These are phyloP conservation scores for Falcaria lacertinaria DNA, from an alignment of 2,888 invertebrate species.

Conservation along the genomic window DNA sequence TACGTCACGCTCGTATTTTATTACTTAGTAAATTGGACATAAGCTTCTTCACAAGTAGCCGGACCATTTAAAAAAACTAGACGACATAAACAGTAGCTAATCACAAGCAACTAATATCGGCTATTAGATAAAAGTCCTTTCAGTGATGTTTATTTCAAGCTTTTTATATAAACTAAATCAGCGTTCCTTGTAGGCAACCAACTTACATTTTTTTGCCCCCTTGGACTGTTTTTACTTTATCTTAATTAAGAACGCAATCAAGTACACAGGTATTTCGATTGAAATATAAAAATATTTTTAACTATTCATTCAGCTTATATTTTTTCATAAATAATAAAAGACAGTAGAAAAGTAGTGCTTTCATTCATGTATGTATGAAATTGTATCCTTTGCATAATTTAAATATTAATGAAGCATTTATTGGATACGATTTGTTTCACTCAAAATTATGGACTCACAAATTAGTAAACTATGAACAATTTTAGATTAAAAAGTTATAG, in stretches of 20 bases:
- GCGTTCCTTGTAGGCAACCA: too few relatives aligned
- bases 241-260: neutral
- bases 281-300: neutral
- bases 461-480: slow-evolving; percentile 1
- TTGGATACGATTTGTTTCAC: slow-evolving; percentile 14
- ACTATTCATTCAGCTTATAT: neutral
- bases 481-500: slow-evolving; percentile 5
- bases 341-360: slow-evolving; percentile 20
- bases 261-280: neutral
- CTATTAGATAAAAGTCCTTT: too few relatives aligned
- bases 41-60: too few relatives aligned
- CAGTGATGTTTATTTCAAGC: too few relatives aligned
- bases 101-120: too few relatives aligned
- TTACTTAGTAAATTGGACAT: too few relatives aligned
- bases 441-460: slow-evolving; percentile 14
- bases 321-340: slow-evolving; percentile 13
- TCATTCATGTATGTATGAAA: slow-evolving; percentile 2
- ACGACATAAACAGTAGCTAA: too few relatives aligned
- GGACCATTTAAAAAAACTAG: too few relatives aligned
- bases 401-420: slow-evolving; percentile 28
- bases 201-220: slow-evolving; percentile 21
- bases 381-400: slow-evolving; percentile 6
- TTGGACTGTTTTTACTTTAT: slow-evolving; percentile 23
- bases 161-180: too few relatives aligned
- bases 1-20: too few relatives aligned